phyloP scores from a whole-genome alignment of 2,888 invertebrate genomes.

The Laspeyria flexula region DNA sequence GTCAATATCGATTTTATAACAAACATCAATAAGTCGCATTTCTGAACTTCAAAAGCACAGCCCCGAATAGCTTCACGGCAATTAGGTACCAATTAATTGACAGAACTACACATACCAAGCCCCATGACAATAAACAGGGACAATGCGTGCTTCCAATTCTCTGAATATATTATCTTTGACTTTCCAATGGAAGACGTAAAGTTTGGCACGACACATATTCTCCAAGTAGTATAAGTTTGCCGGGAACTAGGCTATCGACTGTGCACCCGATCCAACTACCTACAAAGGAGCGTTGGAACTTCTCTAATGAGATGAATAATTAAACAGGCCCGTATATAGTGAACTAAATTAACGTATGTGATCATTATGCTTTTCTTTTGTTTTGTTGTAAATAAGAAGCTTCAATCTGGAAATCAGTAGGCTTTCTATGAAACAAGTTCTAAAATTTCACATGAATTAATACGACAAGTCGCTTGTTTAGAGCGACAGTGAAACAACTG shows the following conservation, averaged over 20 bases:
- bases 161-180: slow-evolving; percentile 59
- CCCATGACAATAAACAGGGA: slow-evolving; percentile 32
- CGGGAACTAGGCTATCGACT: slow-evolving; percentile 75
- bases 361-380: slow-evolving; percentile 21
- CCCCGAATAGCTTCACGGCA: neutral
- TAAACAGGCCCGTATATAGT: slow-evolving; percentile 64
- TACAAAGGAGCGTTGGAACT: slow-evolving; percentile 76
- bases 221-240: slow-evolving; percentile 62
- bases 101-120: neutral
- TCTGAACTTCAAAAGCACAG: neutral
- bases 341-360: slow-evolving; percentile 43
- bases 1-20: neutral
- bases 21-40: neutral
- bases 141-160: slow-evolving; percentile 44
- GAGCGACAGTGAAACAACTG: too few relatives aligned
- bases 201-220: slow-evolving; percentile 67
- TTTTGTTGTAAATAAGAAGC: slow-evolving; percentile 4
- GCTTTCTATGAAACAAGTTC: too few relatives aligned
- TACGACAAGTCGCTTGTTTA: too few relatives aligned
- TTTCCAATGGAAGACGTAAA: slow-evolving; percentile 60
- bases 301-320: slow-evolving; percentile 84
- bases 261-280: slow-evolving; percentile 65
- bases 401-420: slow-evolving; percentile 2
- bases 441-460: too few relatives aligned
- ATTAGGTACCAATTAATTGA: slow-evolving; percentile 2